Percentiles rank a stretch among this genome's conserved stretches.
Conservation (phyloP, 2,797 vertebrate species). For the Threskiornis aethiopicus region DNA sequence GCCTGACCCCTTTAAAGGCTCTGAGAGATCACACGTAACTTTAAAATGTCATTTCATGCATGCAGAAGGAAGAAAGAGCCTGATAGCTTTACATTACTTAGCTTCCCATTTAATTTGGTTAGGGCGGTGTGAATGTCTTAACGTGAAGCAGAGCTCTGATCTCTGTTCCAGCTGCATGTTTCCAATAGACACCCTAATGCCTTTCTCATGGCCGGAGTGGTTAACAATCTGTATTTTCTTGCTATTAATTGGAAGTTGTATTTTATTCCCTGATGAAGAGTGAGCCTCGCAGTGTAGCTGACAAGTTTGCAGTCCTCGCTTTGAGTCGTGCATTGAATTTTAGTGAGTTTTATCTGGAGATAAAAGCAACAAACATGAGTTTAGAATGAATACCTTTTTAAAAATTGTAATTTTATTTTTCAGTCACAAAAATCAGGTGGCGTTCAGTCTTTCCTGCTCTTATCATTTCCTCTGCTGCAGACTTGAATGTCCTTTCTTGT, state of each 20-base stretch:
- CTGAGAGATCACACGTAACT: background rate
- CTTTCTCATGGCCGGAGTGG: constrained; percentile 2
- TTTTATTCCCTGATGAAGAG: background rate
- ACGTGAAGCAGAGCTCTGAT: background rate
- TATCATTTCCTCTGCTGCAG: background rate
- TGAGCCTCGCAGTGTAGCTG: fast-evolving
- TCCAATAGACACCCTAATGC: background rate
- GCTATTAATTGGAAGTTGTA: background rate
- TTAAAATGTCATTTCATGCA: constrained; percentile 10
- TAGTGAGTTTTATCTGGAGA: constrained; percentile 44
- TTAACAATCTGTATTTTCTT: background rate
- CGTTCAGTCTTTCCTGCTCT: background rate
- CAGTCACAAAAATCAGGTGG: background rate
- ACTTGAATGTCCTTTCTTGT: background rate
- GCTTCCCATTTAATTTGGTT: background rate
- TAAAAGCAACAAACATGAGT: constrained; percentile 4
- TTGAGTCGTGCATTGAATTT: constrained; percentile 11
- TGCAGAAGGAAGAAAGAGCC: background rate
- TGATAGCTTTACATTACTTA: background rate
- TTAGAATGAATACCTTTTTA: background rate
- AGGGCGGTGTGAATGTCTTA: background rate
- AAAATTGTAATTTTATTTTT: background rate
- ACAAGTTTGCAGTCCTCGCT: background rate
- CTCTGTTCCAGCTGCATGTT: background rate
- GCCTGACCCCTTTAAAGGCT: constrained; percentile 2